Evolutionary conservation across 2,888 invertebrate genomes (phyloP).

Genomic region (Hirtodrosophila duncani): DNA sequence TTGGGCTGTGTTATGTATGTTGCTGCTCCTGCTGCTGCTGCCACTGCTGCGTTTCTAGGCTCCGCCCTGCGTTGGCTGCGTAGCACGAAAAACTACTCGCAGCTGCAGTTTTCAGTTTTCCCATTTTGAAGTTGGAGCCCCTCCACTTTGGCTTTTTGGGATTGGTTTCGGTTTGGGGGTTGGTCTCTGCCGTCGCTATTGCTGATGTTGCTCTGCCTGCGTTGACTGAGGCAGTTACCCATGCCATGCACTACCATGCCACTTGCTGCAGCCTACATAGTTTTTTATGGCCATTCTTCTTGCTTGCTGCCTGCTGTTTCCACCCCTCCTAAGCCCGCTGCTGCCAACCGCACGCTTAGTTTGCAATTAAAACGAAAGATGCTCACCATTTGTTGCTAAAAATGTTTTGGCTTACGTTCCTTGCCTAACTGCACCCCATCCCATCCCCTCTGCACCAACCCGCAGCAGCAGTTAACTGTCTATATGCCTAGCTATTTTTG

Average conservation of each 20-base stretch:
- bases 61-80: constrained; percentile 51
- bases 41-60: constrained; percentile 32
- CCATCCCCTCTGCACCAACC: constrained; percentile 9
- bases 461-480: constrained; percentile 45
- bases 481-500: constrained; percentile 24
- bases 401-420: constrained; percentile 21
- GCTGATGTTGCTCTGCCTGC: not conserved
- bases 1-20: constrained; percentile 28
- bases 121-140: constrained; percentile 1
- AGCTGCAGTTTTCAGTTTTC: constrained; percentile 2
- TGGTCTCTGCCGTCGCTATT: constrained; percentile 13
- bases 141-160: constrained; percentile 61
- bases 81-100: constrained; percentile 39
- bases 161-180: constrained; percentile 66
- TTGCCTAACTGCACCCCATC: constrained; percentile 8
- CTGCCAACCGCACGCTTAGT: constrained; percentile 71
- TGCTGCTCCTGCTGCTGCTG: constrained; percentile 9
- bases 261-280: too few species aligned
- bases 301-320: too few species aligned
- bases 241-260: too few species aligned
- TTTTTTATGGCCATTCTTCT: too few species aligned
- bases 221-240: constrained; percentile 17
- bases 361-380: constrained; percentile 74
- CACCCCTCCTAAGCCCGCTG: too few species aligned
- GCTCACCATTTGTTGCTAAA: constrained; percentile 58